Conservation (phyloP, 2,113 vertebrate species). For the Gopherus flavomarginatus region DNA sequence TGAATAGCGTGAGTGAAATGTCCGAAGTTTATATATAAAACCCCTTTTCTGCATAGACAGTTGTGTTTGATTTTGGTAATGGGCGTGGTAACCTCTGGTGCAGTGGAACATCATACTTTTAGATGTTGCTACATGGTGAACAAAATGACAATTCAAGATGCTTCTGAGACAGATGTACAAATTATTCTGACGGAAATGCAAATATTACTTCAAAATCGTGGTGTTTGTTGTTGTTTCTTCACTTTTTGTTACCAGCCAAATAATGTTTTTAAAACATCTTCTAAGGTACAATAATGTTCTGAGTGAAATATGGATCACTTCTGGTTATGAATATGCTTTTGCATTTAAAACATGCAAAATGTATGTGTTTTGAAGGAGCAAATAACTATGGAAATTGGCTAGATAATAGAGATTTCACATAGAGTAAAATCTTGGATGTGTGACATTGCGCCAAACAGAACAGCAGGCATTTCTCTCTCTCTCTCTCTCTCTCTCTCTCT, state of each 20-base stretch:
- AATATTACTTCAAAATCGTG: accelerated
- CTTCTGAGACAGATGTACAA: neutral
- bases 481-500: no score
- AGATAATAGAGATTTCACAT: neutral
- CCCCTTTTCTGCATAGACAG: slow-evolving; percentile 10
- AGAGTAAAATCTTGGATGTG: neutral
- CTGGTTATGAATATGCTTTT: slow-evolving; percentile 22
- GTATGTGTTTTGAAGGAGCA: neutral
- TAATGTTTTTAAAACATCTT: neutral
- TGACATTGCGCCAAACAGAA: neutral
- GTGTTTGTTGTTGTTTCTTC: neutral
- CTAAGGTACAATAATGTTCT: neutral
- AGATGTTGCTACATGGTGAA: neutral
- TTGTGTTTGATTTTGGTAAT: neutral
- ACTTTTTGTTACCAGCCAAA: neutral
- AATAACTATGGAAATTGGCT: neutral
- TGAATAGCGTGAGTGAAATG: neutral
- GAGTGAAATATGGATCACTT: neutral
- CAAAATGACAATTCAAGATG: accelerated
- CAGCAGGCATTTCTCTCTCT: neutral
- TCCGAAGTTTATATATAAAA: neutral
- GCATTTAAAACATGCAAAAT: slow-evolving; percentile 22
- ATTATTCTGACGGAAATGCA: accelerated
- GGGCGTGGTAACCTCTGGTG: slow-evolving; percentile 48
- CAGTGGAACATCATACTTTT: accelerated